phyloP scores from a whole-genome alignment of 2,797 vertebrate genomes.

The Petrocephalus schoutedeni region DNA sequence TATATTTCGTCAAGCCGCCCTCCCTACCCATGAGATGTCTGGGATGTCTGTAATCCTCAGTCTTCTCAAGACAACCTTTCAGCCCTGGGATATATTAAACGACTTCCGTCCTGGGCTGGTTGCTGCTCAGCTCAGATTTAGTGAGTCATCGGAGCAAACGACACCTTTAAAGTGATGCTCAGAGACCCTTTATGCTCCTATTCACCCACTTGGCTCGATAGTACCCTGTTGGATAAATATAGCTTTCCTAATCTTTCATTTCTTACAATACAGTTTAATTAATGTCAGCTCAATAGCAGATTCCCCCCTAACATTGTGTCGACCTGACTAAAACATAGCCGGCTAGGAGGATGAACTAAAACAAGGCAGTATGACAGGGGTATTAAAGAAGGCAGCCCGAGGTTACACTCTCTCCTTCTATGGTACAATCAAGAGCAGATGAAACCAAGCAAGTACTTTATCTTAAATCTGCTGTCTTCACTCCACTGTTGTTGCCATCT shows the following conservation, averaged over 20 bases:
- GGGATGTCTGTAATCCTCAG: background rate
- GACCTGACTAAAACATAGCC: background rate
- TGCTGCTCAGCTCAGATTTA: background rate
- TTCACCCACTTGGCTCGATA: background rate
- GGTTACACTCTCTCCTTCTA: background rate
- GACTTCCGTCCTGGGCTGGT: background rate
- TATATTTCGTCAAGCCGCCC: background rate
- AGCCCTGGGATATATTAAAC: background rate
- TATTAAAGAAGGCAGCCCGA: background rate
- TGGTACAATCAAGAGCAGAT: background rate
- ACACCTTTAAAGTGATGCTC: background rate
- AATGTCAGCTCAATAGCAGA: constrained; percentile 4
- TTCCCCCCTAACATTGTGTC: background rate
- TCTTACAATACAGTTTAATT: constrained; percentile 7
- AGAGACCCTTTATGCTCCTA: background rate
- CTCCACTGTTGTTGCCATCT: background rate
- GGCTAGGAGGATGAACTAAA: background rate
- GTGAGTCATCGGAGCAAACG: background rate
- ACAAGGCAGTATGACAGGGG: background rate
- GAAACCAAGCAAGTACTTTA: background rate
- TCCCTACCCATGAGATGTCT: background rate
- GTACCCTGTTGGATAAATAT: background rate
- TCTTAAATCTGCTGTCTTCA: background rate
- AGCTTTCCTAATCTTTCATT: background rate
- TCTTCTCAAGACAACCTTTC: background rate